Base-by-base conservation (phyloP, 2,113 vertebrate genomes). In the Scolopax mira region DNA sequence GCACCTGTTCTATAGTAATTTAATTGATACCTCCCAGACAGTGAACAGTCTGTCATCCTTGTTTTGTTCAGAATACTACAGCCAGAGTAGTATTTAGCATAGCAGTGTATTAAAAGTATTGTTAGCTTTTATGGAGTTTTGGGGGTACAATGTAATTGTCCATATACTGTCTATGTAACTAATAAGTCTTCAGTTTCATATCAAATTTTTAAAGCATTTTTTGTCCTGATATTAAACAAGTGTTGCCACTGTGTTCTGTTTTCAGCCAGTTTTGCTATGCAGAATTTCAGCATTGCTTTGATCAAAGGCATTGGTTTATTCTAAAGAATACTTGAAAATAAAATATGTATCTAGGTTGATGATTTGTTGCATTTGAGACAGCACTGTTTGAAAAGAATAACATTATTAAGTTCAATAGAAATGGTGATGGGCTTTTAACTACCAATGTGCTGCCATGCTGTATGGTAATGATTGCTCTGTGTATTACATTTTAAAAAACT, bases 331-430 rank as follows among this genome's bases (percentile, higher is more conserved):
- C 69, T 94, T 90, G 62, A 90, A 80, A 93, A 73, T 94, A 97
- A 96, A 96, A 93, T 97, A 96, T 95, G 96, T 93, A 97, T 96
- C 83, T 95, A 49, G 95, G 96, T 92, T 96, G 94, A 94, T 93
- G 41, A 74, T 91, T 93, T 13, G 77, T 89, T 10, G 6, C 73
- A 54, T 69, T 70, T 89, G 23, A 95, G 94, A 94, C 96, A 97
- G 95, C 92, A 88, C 91, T 97, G 72, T 90, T 97, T 49, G 88
- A 79, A 91, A 87, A 78, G 66, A 87, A 84, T 89, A 97, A 83
- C 91, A 57, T 97, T 96, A 97, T 98, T 98, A 91, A 85, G 46
- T 91, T 94, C 0, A 2, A 41, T 72, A 58, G 77, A 70, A 65
- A 44, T 94, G 18, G 18, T 95, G 95, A 91, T 87, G 62, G 75